Evolutionary conservation across 2,888 invertebrate genomes (phyloP).

Genomic region (Electrophaes corylata): DNA sequence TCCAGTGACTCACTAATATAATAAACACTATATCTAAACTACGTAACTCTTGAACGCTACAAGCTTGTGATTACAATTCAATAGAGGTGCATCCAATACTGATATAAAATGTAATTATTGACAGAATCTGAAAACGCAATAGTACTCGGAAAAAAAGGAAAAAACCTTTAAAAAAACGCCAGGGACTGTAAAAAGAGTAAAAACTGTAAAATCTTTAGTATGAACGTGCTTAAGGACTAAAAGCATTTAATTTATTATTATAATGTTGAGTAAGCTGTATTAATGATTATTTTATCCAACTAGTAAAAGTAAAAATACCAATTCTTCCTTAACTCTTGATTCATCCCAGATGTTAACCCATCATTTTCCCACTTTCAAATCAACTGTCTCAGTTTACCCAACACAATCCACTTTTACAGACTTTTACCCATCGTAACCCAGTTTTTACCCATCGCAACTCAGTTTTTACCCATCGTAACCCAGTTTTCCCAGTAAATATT

Average conservation of each 20-base stretch:
- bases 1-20: slow-evolving; percentile 37
- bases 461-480: slow-evolving; percentile 3
- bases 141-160: slow-evolving; percentile 13
- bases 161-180: not conserved
- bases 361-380: not conserved
- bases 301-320: too few species aligned
- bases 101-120: slow-evolving; percentile 24
- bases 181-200: not conserved
- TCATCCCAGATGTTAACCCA: not conserved
- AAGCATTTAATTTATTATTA: slow-evolving; percentile 4
- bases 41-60: slow-evolving; percentile 48
- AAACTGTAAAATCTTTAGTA: not conserved
- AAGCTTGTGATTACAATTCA: slow-evolving; percentile 44
- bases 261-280: not conserved
- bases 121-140: slow-evolving; percentile 7
- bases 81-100: slow-evolving; percentile 54
- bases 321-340: too few species aligned
- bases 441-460: not conserved
- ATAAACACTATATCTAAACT: slow-evolving; percentile 52
- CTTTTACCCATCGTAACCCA: not conserved
- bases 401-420: not conserved
- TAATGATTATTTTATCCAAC: not conserved
- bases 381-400: not conserved
- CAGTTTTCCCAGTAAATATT: not conserved
- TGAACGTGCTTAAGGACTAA: not conserved